A percentile compares a stretch with the other conserved stretches of the same genome.
These are phyloP conservation scores for Apus apus DNA, from an alignment of 2,113 vertebrate genomes.

Conservation along the genomic window DNA sequence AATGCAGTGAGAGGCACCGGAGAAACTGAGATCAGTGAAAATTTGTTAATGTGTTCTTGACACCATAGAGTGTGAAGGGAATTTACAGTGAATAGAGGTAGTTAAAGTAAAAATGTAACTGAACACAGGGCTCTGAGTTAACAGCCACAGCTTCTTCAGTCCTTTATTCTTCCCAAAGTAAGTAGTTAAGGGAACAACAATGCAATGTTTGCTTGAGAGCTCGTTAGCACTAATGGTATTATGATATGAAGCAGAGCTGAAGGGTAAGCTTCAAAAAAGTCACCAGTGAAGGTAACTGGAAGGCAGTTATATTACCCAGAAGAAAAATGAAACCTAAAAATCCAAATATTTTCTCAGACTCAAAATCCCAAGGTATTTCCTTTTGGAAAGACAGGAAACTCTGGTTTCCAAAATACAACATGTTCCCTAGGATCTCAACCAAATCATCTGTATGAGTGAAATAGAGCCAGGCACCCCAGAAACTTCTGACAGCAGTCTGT, in stretches of 20 bases:
- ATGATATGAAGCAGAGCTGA: constrained; percentile 15
- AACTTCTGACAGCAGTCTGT: background rate
- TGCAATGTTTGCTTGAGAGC: constrained; percentile 1
- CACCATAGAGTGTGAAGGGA: background rate
- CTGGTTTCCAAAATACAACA: accelerated
- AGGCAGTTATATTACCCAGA: background rate
- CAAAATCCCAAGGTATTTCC: background rate
- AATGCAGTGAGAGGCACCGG: constrained; percentile 25
- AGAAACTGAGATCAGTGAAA: constrained; percentile 17
- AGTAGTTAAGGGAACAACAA: background rate
- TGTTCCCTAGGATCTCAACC: background rate
- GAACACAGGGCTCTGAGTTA: background rate
- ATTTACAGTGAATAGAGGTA: constrained; percentile 10
- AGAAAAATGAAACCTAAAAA: background rate
- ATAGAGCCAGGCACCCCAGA: background rate
- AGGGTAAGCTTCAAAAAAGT: background rate
- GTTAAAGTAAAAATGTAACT: background rate
- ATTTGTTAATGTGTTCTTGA: constrained; percentile 40
- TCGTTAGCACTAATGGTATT: constrained; percentile 44
- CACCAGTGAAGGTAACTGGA: background rate
- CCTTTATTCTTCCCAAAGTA: background rate
- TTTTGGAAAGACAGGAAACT: background rate
- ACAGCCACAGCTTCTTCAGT: background rate
- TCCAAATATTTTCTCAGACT: background rate
- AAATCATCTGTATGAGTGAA: background rate